Evolutionary conservation across 2,113 vertebrate species (phyloP).

Genomic region (Chamaetylas fuelleborni): DNA sequence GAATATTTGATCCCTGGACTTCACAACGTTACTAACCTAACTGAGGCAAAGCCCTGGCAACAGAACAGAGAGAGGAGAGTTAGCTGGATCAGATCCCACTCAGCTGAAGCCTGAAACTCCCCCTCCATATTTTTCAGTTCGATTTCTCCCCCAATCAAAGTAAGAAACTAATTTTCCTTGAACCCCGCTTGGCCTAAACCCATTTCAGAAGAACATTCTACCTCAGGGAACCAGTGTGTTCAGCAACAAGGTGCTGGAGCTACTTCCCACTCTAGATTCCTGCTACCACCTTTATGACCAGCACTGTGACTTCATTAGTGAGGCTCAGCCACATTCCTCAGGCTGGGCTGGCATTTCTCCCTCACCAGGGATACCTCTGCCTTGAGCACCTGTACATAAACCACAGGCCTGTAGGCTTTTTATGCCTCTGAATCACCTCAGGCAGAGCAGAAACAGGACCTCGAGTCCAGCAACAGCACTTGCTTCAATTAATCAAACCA

Average conservation of each 20-base stretch:
- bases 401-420: not conserved
- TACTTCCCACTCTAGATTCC: not conserved
- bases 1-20: slow-evolving; percentile 52
- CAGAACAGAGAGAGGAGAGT: slow-evolving; percentile 13
- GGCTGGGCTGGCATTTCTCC: not conserved
- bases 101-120: slow-evolving; percentile 21
- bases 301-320: not conserved
- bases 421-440: not conserved
- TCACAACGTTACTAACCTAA: slow-evolving; percentile 11
- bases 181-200: slow-evolving; percentile 2
- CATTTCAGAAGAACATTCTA: slow-evolving; percentile 56
- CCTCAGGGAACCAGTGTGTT: not conserved
- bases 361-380: not conserved
- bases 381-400: not conserved
- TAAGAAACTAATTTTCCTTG: slow-evolving; percentile 52
- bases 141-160: slow-evolving; percentile 21
- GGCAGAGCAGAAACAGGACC: not conserved
- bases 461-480: fast-evolving
- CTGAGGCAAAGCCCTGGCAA: slow-evolving; percentile 19
- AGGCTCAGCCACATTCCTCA: not conserved
- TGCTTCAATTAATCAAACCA: not conserved
- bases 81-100: slow-evolving; percentile 26
- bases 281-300: not conserved
- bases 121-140: slow-evolving; percentile 17
- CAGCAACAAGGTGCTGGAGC: not conserved